A percentile compares a stretch with the other conserved stretches of the same genome.
phyloP scores from a whole-genome alignment of 2,888 invertebrate genomes.

The Omphaloscelis lunosa region DNA sequence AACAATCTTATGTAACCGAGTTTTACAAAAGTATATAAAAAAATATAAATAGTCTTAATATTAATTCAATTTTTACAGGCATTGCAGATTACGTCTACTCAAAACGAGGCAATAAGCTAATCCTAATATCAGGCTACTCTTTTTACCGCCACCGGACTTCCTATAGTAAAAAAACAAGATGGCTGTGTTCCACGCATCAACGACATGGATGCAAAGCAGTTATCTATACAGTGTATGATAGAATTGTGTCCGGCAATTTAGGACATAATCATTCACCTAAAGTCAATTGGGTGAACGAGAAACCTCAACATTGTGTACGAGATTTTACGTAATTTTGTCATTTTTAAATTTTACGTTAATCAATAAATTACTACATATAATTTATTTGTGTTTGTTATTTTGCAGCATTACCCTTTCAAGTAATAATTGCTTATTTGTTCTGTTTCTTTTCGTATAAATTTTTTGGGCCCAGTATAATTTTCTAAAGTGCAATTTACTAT shows the following conservation, averaged over 20 bases:
- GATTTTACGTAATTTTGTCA: neutral
- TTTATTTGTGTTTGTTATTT: neutral
- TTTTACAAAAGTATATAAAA: neutral
- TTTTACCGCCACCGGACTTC: constrained; percentile 25
- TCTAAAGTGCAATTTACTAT: no score
- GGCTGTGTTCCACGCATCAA: constrained; percentile 43
- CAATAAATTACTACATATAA: neutral
- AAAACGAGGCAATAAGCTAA: constrained; percentile 13
- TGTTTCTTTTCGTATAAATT: neutral
- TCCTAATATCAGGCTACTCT: constrained; percentile 27
- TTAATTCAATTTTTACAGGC: constrained; percentile 10
- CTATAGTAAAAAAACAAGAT: constrained; percentile 19
- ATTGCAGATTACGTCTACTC: constrained; percentile 23
- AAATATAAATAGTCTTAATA: no score
- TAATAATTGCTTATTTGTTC: neutral
- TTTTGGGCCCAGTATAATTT: neutral
- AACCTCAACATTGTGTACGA: neutral
- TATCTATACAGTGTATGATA: constrained; percentile 22
- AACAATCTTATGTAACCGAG: neutral
- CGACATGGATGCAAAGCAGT: constrained; percentile 29
- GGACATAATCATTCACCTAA: constrained; percentile 25
- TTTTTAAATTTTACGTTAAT: neutral
- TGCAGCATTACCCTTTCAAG: neutral
- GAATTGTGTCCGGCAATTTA: neutral
- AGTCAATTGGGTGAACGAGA: constrained; percentile 25